Evolutionary conservation across 1,140 invertebrate genomes (phyloP).

Genomic region (Hypsibius dujardini): DNA sequence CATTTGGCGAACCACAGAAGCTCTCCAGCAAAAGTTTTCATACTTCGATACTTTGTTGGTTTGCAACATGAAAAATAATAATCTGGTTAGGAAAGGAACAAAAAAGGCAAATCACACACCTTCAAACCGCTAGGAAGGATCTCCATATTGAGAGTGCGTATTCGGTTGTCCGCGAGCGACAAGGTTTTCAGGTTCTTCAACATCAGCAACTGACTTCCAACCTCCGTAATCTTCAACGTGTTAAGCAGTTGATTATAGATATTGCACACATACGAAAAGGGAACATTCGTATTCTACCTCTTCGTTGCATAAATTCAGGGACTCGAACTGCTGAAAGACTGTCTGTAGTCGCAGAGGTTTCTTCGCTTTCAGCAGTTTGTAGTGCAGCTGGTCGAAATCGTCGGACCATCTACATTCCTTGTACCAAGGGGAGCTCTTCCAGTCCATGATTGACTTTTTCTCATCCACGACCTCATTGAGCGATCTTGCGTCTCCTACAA

Average conservation of each 20-base stretch:
- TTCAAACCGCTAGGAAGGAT: too few relatives aligned
- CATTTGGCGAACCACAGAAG: too few relatives aligned
- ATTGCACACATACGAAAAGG: too few relatives aligned
- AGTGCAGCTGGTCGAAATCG: neutral
- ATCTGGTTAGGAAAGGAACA: too few relatives aligned
- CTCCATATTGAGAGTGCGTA: neutral
- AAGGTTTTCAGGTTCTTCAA: neutral
- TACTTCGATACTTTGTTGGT: too few relatives aligned
- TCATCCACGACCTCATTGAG: constrained; percentile 1
- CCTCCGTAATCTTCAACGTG: neutral
- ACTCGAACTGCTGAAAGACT: neutral
- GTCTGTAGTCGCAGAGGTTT: neutral
- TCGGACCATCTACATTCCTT: neutral
- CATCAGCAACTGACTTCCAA: neutral
- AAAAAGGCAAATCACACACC: too few relatives aligned
- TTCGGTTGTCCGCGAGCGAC: constrained; percentile 3
- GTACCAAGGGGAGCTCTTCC: constrained; percentile 16
- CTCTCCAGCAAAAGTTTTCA: too few relatives aligned
- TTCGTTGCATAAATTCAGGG: neutral
- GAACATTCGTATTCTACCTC: neutral
- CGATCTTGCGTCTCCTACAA: neutral
- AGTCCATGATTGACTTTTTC: neutral
- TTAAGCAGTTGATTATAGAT: too few relatives aligned
- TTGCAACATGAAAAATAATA: too few relatives aligned
- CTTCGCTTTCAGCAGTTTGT: neutral